These are phyloP conservation scores for Chlorocebus sabaeus DNA, from an alignment of 2,113 vertebrate species.

Conservation along the genomic window DNA sequence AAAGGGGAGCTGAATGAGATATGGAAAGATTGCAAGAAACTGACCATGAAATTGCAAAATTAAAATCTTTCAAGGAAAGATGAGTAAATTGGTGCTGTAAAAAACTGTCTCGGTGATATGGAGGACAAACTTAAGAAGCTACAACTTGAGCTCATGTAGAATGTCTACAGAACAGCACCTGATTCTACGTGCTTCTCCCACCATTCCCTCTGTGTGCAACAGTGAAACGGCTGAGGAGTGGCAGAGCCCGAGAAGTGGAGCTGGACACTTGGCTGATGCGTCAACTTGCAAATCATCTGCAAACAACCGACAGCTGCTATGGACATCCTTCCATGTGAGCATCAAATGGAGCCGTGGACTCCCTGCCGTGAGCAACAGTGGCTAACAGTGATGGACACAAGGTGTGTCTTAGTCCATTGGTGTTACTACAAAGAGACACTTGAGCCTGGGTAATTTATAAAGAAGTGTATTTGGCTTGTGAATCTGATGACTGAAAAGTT, in stretches of 20 bases:
- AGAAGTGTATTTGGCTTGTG: not conserved
- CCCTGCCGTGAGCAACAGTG: too few relatives aligned
- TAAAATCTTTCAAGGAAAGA: not conserved
- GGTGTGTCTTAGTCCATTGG: fast-evolving
- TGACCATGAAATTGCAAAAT: not conserved
- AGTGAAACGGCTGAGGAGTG: not conserved
- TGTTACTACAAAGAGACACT: not conserved
- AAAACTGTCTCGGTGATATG: too few relatives aligned
- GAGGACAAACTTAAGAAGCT: not conserved
- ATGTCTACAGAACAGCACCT: fast-evolving
- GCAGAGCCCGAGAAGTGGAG: not conserved
- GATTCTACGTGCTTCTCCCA: fast-evolving
- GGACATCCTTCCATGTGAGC: not conserved
- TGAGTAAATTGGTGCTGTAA: not conserved
- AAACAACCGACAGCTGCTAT: not conserved
- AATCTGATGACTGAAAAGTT: not conserved
- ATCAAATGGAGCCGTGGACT: fast-evolving
- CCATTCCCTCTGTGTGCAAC: too few relatives aligned
- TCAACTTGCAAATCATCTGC: not conserved
- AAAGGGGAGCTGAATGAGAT: not conserved
- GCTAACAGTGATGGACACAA: not conserved
- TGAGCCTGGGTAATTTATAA: not conserved
- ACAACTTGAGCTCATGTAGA: not conserved
- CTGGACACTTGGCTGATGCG: not conserved
- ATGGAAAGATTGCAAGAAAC: not conserved